Evolutionary conservation across 2,797 vertebrate genomes (phyloP).

Genomic region (Nannoperca obscura): DNA sequence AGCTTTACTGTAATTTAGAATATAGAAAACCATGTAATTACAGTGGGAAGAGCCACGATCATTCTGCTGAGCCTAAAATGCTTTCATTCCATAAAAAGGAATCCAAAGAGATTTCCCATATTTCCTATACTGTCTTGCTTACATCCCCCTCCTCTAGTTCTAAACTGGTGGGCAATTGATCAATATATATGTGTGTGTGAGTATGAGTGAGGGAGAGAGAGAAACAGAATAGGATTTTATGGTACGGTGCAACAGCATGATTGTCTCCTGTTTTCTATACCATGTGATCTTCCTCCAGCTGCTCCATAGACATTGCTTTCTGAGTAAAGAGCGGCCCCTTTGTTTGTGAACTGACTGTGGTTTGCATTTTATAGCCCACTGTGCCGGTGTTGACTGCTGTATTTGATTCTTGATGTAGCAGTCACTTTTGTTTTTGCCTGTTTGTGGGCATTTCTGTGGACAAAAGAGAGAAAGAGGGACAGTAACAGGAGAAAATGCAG

Average conservation of each 20-base stretch:
- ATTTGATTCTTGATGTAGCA: conserved; percentile 64
- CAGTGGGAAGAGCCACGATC: conserved; percentile 68
- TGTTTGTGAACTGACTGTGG: conserved; percentile 67
- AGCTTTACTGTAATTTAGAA: conserved; percentile 77
- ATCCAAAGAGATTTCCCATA: conserved; percentile 54
- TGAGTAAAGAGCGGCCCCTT: conserved; percentile 60
- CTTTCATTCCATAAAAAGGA: conserved; percentile 58
- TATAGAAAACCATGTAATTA: conserved; percentile 78
- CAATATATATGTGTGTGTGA: conserved; percentile 26
- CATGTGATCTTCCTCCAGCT: conserved; percentile 74
- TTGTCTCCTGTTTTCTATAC: conserved; percentile 64
- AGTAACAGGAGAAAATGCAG: conserved; percentile 60
- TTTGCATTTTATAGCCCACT: conserved; percentile 67
- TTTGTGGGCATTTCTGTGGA: conserved; percentile 27
- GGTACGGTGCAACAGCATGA: conserved; percentile 55
- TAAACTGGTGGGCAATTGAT: conserved; percentile 52
- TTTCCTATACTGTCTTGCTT: conserved; percentile 50
- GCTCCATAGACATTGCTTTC: conserved; percentile 59
- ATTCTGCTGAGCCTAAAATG: conserved; percentile 59
- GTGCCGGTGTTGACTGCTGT: conserved; percentile 50
- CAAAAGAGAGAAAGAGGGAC: conserved; percentile 24
- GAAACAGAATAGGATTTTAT: conserved; percentile 58
- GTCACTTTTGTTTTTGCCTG: conserved; percentile 47
- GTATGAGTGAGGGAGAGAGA: background rate
- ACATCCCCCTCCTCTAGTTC: conserved; percentile 52